Evolutionary conservation across 1,140 invertebrate genomes (phyloP).

Genomic region (Drosophila bifasciata): DNA sequence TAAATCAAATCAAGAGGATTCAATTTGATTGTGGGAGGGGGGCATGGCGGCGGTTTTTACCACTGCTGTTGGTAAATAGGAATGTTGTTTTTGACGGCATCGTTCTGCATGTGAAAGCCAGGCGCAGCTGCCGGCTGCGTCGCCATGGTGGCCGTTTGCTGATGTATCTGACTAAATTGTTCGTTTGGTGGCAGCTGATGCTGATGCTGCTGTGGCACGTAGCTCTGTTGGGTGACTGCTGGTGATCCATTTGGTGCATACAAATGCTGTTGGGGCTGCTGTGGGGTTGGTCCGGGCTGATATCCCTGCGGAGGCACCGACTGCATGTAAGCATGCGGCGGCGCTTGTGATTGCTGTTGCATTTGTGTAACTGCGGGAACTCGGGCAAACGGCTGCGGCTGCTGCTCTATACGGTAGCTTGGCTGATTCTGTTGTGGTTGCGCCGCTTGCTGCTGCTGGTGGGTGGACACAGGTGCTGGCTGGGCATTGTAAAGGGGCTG

Average conservation of each 20-base stretch:
- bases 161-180: slow-evolving; percentile 77
- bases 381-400: slow-evolving; percentile 50
- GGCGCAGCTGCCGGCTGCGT: slow-evolving; percentile 39
- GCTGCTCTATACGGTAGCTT: slow-evolving; percentile 49
- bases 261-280: slow-evolving; percentile 42
- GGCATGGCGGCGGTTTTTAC: slow-evolving; percentile 68
- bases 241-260: slow-evolving; percentile 66
- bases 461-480: slow-evolving; percentile 37
- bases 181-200: slow-evolving; percentile 46
- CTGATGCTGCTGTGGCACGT: slow-evolving; percentile 41
- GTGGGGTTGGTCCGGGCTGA: slow-evolving; percentile 35
- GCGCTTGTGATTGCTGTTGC: slow-evolving; percentile 47
- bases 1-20: slow-evolving; percentile 24
- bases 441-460: slow-evolving; percentile 31
- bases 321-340: slow-evolving; percentile 63
- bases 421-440: slow-evolving; percentile 47
- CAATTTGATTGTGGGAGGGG: slow-evolving; percentile 1
- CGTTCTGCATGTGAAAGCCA: slow-evolving; percentile 72
- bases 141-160: slow-evolving; percentile 75
- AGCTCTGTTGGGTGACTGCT: slow-evolving; percentile 55
- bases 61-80: slow-evolving; percentile 83
- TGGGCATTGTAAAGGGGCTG: slow-evolving; percentile 61
- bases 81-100: slow-evolving; percentile 81
- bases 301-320: slow-evolving; percentile 46
- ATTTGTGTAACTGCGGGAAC: slow-evolving; percentile 57